Base-by-base conservation (phyloP, 2,113 vertebrate genomes). In the Columbina picui region DNA sequence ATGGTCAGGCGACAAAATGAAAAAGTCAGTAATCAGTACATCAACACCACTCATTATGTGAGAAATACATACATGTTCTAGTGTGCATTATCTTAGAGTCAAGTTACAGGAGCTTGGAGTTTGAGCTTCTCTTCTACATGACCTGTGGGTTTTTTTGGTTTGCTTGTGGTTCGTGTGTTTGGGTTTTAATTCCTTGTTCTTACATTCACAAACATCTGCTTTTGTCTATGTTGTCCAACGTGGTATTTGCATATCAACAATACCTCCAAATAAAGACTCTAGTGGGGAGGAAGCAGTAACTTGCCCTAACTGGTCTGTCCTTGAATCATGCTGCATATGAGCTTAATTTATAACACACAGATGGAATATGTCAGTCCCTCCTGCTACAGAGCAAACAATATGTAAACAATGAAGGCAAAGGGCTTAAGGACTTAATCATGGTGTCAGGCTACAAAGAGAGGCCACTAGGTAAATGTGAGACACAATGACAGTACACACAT, bases 61-160 rank as follows among this genome's bases (percentile, higher is more conserved):
- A 90, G 18, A 74, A 93, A 80, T 29, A 52, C 1, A 0, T 34
- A 12, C 2, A 1, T 63, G 21, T 10, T 77, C 43, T 14, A 57
- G 18, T 3, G 14, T 10, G 43, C 5, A 4, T 39, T 63, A 57
- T 32, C 56, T 94, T 60, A 71, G 17, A 87, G 25, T 26, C 50
- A 73, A 57, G 50, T 27, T 76, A 11, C 1, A 80, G 36, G 14
- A 90, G 59, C 36, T 73, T 32, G 50, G 13, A 41, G 32, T 59
- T 50, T 52, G 63, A 77, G 64, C 32, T 55, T 56, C 71, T 86
- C 29, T 63, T 55, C 43, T 49, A 20, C 17, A 23, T 22, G 34
- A 85, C 29, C 26, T 0, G 0, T 23, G 68, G 22, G 5, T 2
- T 0, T 23, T 64, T 5, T 43, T 41, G n/a, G 41, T 67, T 45